Evolutionary conservation across 1,140 invertebrate species (phyloP).

Genomic region (Drosophila nigrodunni): DNA sequence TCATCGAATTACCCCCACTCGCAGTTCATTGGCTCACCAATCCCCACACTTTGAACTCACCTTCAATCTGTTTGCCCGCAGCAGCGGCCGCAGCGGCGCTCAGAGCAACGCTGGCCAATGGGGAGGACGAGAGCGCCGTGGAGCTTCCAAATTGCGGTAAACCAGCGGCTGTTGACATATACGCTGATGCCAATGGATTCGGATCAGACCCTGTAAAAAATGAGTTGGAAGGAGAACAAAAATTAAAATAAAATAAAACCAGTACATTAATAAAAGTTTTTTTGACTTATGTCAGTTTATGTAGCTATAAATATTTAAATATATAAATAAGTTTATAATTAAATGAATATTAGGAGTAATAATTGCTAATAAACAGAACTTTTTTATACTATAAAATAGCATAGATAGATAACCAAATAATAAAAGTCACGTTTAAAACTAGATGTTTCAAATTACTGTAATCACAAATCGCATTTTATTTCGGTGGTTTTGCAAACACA

Average conservation of each 20-base stretch:
- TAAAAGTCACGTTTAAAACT: too few species aligned
- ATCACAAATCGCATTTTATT: neutral
- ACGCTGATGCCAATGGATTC: conserved; percentile 82
- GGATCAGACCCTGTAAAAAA: conserved; percentile 76
- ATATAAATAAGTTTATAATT: too few species aligned
- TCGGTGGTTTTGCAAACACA: neutral
- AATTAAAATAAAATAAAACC: conserved; percentile 29
- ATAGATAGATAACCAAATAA: too few species aligned
- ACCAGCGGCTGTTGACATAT: conserved; percentile 82
- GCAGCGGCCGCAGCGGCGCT: conserved; percentile 88
- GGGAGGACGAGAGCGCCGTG: conserved; percentile 76
- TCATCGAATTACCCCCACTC: neutral
- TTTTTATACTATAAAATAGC: too few species aligned
- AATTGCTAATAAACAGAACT: too few species aligned
- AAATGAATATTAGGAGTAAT: too few species aligned
- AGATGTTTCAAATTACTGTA: too few species aligned
- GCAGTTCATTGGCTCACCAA: neutral
- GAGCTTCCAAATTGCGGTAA: conserved; percentile 82
- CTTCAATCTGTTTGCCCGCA: conserved; percentile 94
- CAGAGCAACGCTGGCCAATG: conserved; percentile 86
- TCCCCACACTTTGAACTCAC: conserved; percentile 79
- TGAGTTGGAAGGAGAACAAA: neutral
- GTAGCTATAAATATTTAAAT: neutral
- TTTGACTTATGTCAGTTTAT: neutral
- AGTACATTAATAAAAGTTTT: conserved; percentile 10